These are phyloP conservation scores for Hemaris fuciformis DNA, from an alignment of 2,888 invertebrate genomes.

Conservation along the genomic window DNA sequence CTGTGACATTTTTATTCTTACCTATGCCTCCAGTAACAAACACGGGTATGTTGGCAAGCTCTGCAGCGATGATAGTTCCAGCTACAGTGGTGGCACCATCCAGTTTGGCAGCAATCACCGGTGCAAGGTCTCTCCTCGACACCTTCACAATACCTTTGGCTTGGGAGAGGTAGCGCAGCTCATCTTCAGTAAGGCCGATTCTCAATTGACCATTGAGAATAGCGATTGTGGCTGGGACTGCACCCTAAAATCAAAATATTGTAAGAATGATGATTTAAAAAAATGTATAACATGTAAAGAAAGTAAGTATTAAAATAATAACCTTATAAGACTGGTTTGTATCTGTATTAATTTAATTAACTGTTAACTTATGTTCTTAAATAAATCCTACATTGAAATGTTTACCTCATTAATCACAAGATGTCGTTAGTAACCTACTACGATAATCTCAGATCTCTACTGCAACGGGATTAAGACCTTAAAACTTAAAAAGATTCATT, in stretches of 20 bases:
- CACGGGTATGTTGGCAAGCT: constrained; percentile 90
- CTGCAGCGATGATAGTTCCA: constrained; percentile 93
- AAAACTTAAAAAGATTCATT: too few species aligned
- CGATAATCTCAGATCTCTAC: too few species aligned
- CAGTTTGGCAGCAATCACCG: constrained; percentile 84
- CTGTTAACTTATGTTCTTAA: too few species aligned
- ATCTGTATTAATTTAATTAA: too few species aligned
- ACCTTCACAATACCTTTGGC: constrained; percentile 86
- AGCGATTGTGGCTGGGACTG: constrained; percentile 95
- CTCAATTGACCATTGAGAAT: constrained; percentile 91
- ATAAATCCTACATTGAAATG: too few species aligned
- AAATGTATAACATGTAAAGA: too few species aligned
- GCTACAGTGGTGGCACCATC: constrained; percentile 98
- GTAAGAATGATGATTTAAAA: too few species aligned
- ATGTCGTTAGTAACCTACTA: too few species aligned
- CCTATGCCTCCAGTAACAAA: constrained; percentile 96
- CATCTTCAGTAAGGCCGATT: constrained; percentile 86
- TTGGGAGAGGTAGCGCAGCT: constrained; percentile 85
- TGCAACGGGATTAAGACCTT: too few species aligned
- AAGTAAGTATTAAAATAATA: too few species aligned
- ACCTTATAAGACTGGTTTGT: too few species aligned
- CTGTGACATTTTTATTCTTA: constrained; percentile 33
- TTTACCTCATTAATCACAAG: too few species aligned
- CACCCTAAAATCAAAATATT: constrained; percentile 83
- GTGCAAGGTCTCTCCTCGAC: constrained; percentile 92